A percentile compares a stretch with the other conserved stretches of the same genome.
These are phyloP conservation scores for Caenorhabditis inopinata DNA, from an alignment of 1,140 invertebrate species.

Conservation along the genomic window DNA sequence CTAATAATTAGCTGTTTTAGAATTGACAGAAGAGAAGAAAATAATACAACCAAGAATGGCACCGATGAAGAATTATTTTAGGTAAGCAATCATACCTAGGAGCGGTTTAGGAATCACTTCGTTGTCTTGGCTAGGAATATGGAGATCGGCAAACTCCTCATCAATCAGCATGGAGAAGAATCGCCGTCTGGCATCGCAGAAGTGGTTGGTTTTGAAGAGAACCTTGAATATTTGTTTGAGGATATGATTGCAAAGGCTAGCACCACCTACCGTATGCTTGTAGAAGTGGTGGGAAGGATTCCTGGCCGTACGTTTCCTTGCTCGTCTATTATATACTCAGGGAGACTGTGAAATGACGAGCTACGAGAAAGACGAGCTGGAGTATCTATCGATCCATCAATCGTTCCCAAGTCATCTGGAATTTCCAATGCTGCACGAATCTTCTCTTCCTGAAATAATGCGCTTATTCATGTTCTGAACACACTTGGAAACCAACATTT, in stretches of 20 bases:
- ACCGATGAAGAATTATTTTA: slow-evolving; percentile 2
- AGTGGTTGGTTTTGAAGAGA: neutral
- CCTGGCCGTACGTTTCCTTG: slow-evolving; percentile 46
- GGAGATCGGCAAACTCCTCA: neutral
- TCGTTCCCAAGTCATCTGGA: slow-evolving; percentile 35
- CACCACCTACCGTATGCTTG: neutral
- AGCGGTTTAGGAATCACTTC: neutral
- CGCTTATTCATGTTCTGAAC: neutral
- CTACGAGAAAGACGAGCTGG: slow-evolving; percentile 50
- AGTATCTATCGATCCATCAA: slow-evolving; percentile 10
- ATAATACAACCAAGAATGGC: neutral
- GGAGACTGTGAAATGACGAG: slow-evolving; percentile 61
- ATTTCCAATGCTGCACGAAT: slow-evolving; percentile 57
- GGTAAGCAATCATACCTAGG: neutral
- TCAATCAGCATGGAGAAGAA: neutral
- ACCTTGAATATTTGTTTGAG: neutral
- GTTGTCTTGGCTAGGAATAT: neutral
- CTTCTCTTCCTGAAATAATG: slow-evolving; percentile 55
- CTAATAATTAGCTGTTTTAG: neutral
- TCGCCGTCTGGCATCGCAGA: neutral
- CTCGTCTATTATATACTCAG: slow-evolving; percentile 61
- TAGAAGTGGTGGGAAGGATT: neutral
- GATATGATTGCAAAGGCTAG: neutral
- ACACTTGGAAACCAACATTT: slow-evolving; percentile 44
- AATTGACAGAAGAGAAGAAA: neutral